Conservation (phyloP, 2,888 invertebrate genomes). For the Strigamia maritima region DNA sequence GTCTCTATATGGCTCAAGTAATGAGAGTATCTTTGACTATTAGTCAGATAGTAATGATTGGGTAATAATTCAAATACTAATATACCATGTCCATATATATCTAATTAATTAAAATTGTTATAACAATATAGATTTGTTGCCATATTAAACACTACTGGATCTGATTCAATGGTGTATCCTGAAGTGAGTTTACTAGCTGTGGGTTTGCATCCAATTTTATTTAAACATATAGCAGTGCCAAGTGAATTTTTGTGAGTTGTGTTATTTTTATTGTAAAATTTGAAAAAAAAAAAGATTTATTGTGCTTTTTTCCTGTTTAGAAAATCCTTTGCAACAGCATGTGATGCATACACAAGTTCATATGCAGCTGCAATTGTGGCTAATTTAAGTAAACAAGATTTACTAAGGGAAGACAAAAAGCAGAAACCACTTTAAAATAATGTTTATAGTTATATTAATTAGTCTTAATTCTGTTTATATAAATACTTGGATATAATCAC, state of each 20-base stretch:
- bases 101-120: too few relatives aligned
- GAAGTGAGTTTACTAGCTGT: neutral
- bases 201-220: neutral
- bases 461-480: too few relatives aligned
- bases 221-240: neutral
- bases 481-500: too few relatives aligned
- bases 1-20: slow-evolving; percentile 1
- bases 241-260: slow-evolving; percentile 8
- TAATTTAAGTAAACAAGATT: neutral
- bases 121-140: neutral
- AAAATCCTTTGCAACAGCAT: neutral
- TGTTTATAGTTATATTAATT: too few relatives aligned
- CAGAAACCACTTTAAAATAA: neutral
- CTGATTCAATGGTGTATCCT: neutral
- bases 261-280: neutral
- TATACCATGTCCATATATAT: too few relatives aligned
- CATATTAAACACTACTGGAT: neutral
- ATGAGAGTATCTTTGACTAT: neutral
- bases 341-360: neutral
- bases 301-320: neutral
- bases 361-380: neutral
- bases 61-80: neutral
- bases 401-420: neutral
- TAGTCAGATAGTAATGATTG: neutral
- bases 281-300: neutral